Base-by-base conservation (phyloP, 2,797 vertebrate species). In the Gallinago stenura region DNA sequence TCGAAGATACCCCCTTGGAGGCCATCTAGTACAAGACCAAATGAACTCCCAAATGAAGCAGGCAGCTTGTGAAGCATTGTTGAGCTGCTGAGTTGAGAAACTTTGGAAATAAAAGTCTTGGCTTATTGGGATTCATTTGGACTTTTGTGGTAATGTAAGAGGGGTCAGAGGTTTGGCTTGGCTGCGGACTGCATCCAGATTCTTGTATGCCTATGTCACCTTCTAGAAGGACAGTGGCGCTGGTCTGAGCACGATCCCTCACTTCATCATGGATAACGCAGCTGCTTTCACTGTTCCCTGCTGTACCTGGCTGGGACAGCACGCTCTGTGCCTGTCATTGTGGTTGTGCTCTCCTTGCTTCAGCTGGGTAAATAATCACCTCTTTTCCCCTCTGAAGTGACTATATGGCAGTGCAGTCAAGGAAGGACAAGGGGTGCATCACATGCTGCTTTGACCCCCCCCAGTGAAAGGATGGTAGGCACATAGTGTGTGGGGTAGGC, bases 281-380 rank as follows among this genome's bases (percentile, higher is more conserved):
- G n/a, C 85, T 85, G 66, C 53, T 35, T 53, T 68, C 5, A 1
- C 17, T 2, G 1, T 57, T 65, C 43, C 48, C 48, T 80, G 45
- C 69, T 56, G 2, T 39, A 7, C 22, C 35, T 76, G 68, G 4
- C 15, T 72, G 64, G 31, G 39, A 33, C 30, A 22, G 54, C 2
- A 7, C 7, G 22, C 41, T 77, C 83, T 50, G 69, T 61, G 50
- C 43, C 33, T 4, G 1, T 28, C 24, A 3, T 5, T 0, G 0
- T 10, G 12, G 16, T 3, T 82, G n/a, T 61, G 71, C 26, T 86
- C 72, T 61, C 33, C 50, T 75, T 50, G 25, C n/a, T 78, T 64
- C 3, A 3, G 4, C 31, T 48, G 25, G 45, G 45, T 60, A 65
- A 81, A 90, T 19, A 66, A 39, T 8, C 21, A 5, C n/a, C 15